Conservation (phyloP, 2,113 vertebrate genomes). For the Geothlypis trichas region DNA sequence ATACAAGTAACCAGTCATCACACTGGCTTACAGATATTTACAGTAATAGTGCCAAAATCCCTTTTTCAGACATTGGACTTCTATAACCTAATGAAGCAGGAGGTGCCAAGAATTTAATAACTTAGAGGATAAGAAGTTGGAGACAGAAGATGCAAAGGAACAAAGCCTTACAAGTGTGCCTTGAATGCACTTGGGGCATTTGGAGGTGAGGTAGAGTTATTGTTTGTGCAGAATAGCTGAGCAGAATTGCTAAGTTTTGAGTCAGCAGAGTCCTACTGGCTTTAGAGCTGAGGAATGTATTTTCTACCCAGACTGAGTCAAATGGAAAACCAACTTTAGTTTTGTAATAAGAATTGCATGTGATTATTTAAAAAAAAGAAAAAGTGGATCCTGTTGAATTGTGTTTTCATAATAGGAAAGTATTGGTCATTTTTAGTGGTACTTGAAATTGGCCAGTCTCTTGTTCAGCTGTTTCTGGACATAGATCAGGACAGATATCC, state of each 20-base stretch:
- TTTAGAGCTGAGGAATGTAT: not conserved
- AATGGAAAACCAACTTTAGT: not conserved
- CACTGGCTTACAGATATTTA: not conserved
- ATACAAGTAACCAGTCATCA: not conserved
- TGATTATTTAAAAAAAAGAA: not conserved
- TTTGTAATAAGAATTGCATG: not conserved
- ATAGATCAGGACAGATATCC: not conserved
- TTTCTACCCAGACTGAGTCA: not conserved
- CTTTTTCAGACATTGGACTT: not conserved
- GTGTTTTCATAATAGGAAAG: not conserved
- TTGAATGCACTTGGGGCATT: not conserved
- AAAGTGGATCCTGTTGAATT: not conserved
- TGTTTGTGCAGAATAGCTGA: not conserved
- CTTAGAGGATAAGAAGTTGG: not conserved
- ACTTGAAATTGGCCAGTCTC: not conserved
- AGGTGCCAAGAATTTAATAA: not conserved
- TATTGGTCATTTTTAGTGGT: not conserved
- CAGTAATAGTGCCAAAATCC: not conserved
- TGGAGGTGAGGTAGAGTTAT: not conserved
- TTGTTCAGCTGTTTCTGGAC: not conserved
- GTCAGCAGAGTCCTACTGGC: not conserved
- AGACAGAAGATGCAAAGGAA: not conserved
- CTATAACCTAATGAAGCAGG: not conserved
- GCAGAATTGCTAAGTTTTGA: not conserved
- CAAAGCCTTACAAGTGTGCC: not conserved